These are phyloP conservation scores for Etheostoma nigrum DNA, from an alignment of 2,797 vertebrate genomes.

Conservation along the genomic window DNA sequence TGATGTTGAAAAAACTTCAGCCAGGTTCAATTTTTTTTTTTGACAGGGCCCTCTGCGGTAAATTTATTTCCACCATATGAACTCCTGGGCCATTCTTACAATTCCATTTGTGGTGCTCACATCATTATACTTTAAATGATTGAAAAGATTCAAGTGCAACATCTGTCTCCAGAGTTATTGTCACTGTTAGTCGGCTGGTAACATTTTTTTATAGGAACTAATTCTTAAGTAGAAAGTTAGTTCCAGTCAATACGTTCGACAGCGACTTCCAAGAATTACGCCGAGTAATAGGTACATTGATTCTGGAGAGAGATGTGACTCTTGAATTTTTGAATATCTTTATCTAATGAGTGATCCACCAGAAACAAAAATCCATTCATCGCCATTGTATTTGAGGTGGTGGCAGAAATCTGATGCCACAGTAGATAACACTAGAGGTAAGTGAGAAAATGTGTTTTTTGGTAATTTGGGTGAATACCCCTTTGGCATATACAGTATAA, in stretches of 20 bases:
- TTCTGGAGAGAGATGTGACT: background rate
- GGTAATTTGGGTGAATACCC: background rate
- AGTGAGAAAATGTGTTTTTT: slow-evolving; percentile 8
- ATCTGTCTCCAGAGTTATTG: background rate
- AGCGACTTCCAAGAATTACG: background rate
- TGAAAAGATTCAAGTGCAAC: background rate
- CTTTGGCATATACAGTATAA: background rate
- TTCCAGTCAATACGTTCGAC: background rate
- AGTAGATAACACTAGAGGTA: background rate
- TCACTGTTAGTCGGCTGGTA: background rate
- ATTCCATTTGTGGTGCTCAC: background rate
- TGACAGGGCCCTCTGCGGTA: background rate
- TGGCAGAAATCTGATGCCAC: background rate
- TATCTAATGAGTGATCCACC: no score
- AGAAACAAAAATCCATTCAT: no score
- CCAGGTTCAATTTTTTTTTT: background rate
- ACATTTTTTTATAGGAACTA: background rate
- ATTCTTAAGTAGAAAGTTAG: background rate
- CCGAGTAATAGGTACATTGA: background rate
- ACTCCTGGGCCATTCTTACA: fast-evolving
- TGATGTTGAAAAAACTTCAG: background rate
- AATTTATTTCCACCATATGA: background rate
- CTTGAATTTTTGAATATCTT: background rate
- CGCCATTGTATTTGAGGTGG: no score
- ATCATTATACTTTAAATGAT: background rate